Evolutionary conservation across 2,113 vertebrate species (phyloP).

Genomic region (Oreotrochilus melanogaster): DNA sequence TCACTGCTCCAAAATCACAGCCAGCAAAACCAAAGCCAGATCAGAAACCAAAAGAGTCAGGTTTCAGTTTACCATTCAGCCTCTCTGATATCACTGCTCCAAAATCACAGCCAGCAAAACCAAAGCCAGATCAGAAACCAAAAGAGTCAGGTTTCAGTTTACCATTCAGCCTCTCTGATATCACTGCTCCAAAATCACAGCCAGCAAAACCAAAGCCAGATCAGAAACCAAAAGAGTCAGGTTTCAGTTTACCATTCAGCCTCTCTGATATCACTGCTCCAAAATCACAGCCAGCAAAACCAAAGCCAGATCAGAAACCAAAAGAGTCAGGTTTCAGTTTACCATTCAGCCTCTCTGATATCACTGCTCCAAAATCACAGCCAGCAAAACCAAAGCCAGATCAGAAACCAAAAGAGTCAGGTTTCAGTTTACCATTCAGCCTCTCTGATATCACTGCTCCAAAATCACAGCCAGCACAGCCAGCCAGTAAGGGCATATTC

Average conservation of each 20-base stretch:
- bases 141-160: no score
- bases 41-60: no score
- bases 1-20: conserved; percentile 28
- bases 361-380: conserved; percentile 28
- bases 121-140: no score
- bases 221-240: no score
- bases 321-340: no score
- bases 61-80: not conserved
- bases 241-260: not conserved
- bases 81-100: conserved; percentile 63
- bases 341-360: conserved; percentile 29
- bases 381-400: not conserved
- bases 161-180: no score
- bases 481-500: conserved; percentile 79
- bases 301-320: no score
- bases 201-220: no score
- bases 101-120: no score
- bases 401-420: no score
- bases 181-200: no score
- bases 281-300: not conserved
- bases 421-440: not conserved
- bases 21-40: not conserved
- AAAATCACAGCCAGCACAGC: not conserved
- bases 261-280: conserved; percentile 63
- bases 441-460: conserved; percentile 63